Base-by-base conservation (phyloP, 2,888 invertebrate species). In the Orgyia antiqua region DNA sequence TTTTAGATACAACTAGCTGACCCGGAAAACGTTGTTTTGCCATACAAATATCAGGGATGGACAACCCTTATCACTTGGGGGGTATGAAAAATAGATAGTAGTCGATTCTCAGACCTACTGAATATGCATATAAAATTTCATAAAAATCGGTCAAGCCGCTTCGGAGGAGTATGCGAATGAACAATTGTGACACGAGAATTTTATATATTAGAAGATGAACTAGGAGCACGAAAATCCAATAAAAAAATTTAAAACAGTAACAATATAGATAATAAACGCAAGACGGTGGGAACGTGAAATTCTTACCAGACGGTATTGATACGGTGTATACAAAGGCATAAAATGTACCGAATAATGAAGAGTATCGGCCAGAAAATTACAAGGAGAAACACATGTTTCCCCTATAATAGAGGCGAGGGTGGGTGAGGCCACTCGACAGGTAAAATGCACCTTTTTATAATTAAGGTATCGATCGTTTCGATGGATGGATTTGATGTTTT, bases 311-410 rank as follows among this genome's bases (percentile, higher is more conserved):
- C 34, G 45, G 54, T 42, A 51, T 50, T 46, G 50, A 50, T 53
- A 46, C 39, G 36, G 27, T 18, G 31, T 11, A 13, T 34, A 49
- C 44, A 52, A 57, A 55, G 45, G 59, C 61, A 59, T 61, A 55
- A 58, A 63, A 62, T 53, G 54, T 46, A 52, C 42, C 47, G 36
- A 40, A 46, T 62, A 62, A 59, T 62, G 47, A 55, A 51, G 56
- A 52, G 55, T 55, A 60, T 57, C 51, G 58, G 58, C 46, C 38
- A 51, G 61, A 53, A 63, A 63, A 63, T 63, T 63, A 63, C 63
- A 65, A 52, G 47, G 53, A 15, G 29, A 42, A 51, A 51, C 62
- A 61, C 47, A 52, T 64, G 60, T 59, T 63, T 43, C n/a, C 42
- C 45, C 52, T 49, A 57, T 62, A 61, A 59, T 52, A 45, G 43